Conservation (phyloP, 2,888 invertebrate species). For the Chloromyia formosa region DNA sequence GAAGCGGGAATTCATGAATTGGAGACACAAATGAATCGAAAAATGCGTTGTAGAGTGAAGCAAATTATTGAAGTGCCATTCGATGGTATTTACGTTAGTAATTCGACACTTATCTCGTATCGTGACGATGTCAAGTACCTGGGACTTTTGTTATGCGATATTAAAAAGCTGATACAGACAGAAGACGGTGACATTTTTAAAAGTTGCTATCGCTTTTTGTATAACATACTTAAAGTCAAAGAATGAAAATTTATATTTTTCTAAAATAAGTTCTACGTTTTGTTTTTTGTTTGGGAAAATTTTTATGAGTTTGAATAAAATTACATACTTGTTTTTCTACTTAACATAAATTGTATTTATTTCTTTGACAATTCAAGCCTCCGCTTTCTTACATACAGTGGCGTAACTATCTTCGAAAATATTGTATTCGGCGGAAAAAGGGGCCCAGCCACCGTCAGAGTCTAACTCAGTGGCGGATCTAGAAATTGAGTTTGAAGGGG, state of each 20-base stretch:
- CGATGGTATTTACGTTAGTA: conserved; percentile 54
- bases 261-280: background rate
- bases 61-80: conserved; percentile 55
- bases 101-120: conserved; percentile 52
- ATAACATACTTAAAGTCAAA: conserved; percentile 1
- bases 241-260: background rate
- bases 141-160: conserved; percentile 51
- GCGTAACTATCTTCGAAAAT: too few relatives aligned
- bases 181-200: background rate
- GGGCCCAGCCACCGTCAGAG: too few relatives aligned
- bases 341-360: too few relatives aligned
- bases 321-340: too few relatives aligned
- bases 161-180: background rate
- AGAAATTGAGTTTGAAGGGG: too few relatives aligned
- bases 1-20: conserved; percentile 52
- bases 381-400: too few relatives aligned
- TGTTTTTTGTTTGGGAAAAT: background rate
- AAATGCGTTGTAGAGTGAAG: conserved; percentile 53
- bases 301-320: background rate
- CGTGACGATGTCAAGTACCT: conserved; percentile 55
- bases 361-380: too few relatives aligned
- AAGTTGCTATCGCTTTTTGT: background rate
- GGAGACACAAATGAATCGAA: conserved; percentile 52
- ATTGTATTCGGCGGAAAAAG: too few relatives aligned
- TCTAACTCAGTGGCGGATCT: too few relatives aligned